Conservation (phyloP, 2,888 invertebrate species). For the Merodon equestris region DNA sequence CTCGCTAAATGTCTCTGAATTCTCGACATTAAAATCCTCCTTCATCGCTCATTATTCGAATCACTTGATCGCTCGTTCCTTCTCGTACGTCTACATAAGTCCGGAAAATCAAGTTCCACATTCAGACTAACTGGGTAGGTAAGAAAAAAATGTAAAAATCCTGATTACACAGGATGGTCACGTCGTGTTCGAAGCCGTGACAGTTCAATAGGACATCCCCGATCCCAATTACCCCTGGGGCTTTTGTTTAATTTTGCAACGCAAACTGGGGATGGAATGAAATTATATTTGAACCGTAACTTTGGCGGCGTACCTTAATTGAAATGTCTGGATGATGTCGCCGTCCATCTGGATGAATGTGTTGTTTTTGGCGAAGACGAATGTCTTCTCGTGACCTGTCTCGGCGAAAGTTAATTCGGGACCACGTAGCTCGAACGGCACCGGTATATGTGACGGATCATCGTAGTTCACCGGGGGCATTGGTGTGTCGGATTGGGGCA, state of each 20-base stretch:
- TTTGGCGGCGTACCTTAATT: constrained; percentile 84
- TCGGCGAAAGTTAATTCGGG: constrained; percentile 91
- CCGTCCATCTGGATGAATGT: constrained; percentile 95
- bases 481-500: constrained; percentile 72
- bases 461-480: constrained; percentile 69
- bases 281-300: constrained; percentile 9
- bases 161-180: constrained; percentile 28
- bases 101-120: too few relatives aligned
- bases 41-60: constrained; percentile 33
- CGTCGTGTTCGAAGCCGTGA: constrained; percentile 11
- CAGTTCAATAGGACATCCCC: constrained; percentile 16
- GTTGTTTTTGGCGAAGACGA: constrained; percentile 94
- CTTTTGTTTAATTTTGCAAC: constrained; percentile 60
- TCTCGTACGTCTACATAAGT: too few relatives aligned
- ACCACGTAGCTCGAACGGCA: constrained; percentile 87
- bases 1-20: too few relatives aligned
- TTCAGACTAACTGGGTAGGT: too few relatives aligned
- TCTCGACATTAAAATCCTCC: neutral
- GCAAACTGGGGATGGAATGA: constrained; percentile 5
- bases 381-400: constrained; percentile 90
- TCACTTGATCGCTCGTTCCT: constrained; percentile 2
- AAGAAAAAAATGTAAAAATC: too few relatives aligned
- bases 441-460: constrained; percentile 80
- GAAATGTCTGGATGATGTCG: constrained; percentile 93
- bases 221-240: constrained; percentile 3